Conservation (phyloP, 2,797 vertebrate species). For the Coranthus polyacanthus region DNA sequence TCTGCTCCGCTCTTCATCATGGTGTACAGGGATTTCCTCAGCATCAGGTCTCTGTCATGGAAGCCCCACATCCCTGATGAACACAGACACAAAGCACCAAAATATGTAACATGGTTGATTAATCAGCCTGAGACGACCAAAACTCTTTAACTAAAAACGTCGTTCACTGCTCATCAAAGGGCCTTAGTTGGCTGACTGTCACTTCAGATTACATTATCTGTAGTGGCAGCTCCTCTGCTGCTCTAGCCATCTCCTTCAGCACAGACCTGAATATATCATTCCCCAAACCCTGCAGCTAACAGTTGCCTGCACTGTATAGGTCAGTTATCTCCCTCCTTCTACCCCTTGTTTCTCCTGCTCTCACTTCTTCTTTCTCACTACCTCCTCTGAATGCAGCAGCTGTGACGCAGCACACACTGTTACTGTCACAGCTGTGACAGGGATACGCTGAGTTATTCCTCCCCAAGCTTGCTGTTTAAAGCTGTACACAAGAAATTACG, state of each 20-base stretch:
- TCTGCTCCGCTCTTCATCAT: conserved; percentile 98
- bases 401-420: conserved; percentile 17
- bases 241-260: conserved; percentile 38
- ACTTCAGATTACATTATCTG: conserved; percentile 57
- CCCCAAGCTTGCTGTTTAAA: neutral
- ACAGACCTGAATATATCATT: conserved; percentile 35
- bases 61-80: conserved; percentile 98
- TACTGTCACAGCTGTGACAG: conserved; percentile 17
- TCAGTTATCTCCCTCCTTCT: conserved; percentile 22
- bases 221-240: conserved; percentile 24
- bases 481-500: neutral
- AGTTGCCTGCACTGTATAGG: conserved; percentile 41
- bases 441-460: neutral
- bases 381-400: conserved; percentile 23
- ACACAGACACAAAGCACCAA: conserved; percentile 48
- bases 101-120: conserved; percentile 9
- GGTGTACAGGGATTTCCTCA: conserved; percentile 95
- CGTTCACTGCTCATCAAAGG: conserved; percentile 44
- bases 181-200: conserved; percentile 51
- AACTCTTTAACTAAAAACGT: conserved; percentile 43
- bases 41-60: conserved; percentile 96
- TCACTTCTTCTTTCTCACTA: neutral
- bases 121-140: conserved; percentile 23
- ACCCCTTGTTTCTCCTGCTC: neutral
- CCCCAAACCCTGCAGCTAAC: conserved; percentile 24